Base-by-base conservation (phyloP, 2,797 vertebrate genomes). In the Okamejei kenojei region DNA sequence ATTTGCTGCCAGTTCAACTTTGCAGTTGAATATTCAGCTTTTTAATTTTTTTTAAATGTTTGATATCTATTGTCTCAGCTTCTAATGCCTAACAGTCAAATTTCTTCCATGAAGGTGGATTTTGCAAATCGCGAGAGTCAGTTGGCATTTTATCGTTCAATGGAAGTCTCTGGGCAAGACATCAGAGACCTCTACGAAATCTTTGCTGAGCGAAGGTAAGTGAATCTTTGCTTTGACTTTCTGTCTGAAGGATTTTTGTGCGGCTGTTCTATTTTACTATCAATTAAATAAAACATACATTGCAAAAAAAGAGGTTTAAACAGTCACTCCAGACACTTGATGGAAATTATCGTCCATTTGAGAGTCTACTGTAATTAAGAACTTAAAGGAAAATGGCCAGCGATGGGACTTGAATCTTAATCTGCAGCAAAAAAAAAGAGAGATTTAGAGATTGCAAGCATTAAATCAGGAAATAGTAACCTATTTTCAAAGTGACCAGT, bases 51-150 rank as follows among this genome's bases (percentile, higher is more conserved):
- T 92, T 45, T 26, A 21, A 23, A 54, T 91, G 21, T 35, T 73
- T 54, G 45, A 1, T 45, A 54, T 54, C 19, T 73, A 26, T 74
- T 74, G 35, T 26, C 23, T 92, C 21, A 11, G 23, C 68, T 76
- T 58, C 54, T 76, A 74, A 92, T 92, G 71, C 71, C 68, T 91
- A 91, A 73, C 38, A 35, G 90, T 93, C 93, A 93, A 58, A 74
- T 8, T 32, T 94, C 93, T 81, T 90, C 54, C 54, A 94, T 96
- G 91, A 94, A 99, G 99, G 99, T 99, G 96, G 99, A 99, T 94
- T 99, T 99, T 97, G 99, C 99, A 93, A 99, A 99, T 96, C 98
- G 98, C 90, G 99, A 99, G 96, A 99, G 98, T 96, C 99, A 99
- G 94, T 95, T 99, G 97, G 98, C 99, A 63, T 99, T 99, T 96